These are phyloP conservation scores for Mus spicilegus DNA, from an alignment of 2,113 vertebrate species.

Conservation along the genomic window DNA sequence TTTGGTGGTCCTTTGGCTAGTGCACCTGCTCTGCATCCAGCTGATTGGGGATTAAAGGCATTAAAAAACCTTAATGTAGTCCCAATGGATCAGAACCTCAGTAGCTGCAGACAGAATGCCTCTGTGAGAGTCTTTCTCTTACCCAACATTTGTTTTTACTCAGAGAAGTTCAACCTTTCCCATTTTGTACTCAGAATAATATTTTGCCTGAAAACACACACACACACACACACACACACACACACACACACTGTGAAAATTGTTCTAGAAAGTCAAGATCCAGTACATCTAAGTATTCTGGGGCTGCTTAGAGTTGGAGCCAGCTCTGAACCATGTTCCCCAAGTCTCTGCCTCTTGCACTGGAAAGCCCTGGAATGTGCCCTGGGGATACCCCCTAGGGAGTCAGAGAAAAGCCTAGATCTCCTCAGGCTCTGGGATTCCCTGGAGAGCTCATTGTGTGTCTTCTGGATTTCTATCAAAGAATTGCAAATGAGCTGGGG, in stretches of 20 bases:
- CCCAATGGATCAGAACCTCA: not conserved
- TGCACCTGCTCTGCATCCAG: not conserved
- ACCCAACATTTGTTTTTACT: not conserved
- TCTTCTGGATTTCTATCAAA: conserved; percentile 16
- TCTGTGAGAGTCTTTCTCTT: not conserved
- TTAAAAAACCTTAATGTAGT: not conserved
- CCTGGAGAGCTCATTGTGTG: not conserved
- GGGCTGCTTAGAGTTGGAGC: not conserved
- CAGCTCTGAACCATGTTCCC: not conserved
- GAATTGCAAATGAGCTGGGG: not conserved
- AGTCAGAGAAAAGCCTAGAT: not conserved
- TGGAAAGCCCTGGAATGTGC: not conserved
- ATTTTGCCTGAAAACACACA: not conserved
- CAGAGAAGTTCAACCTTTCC: not conserved
- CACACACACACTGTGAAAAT: not conserved
- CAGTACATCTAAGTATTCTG: not conserved
- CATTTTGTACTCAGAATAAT: not conserved
- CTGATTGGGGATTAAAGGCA: not conserved
- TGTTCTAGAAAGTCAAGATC: not conserved
- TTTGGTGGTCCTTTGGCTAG: not conserved
- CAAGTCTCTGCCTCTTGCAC: not conserved
- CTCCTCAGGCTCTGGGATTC: not conserved
- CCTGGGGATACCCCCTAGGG: not conserved
- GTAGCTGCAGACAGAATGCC: not conserved
- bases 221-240: too few species aligned